These are phyloP conservation scores for Eretmochelys imbricata DNA, from an alignment of 2,113 vertebrate species.

Conservation along the genomic window DNA sequence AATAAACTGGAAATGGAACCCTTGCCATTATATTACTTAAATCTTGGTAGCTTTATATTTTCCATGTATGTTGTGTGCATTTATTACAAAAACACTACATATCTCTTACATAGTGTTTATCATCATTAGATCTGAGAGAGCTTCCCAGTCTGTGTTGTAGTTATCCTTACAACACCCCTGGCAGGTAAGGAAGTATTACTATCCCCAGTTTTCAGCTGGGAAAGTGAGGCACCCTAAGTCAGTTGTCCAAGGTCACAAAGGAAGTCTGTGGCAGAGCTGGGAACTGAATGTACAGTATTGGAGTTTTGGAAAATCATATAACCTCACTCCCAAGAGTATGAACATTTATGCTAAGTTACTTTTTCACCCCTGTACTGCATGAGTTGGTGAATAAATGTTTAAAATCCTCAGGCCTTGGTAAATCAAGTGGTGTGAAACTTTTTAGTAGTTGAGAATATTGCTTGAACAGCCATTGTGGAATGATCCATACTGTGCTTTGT, in stretches of 20 bases:
- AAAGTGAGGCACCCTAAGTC: too few relatives aligned
- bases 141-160: too few relatives aligned
- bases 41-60: too few relatives aligned
- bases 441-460: background rate
- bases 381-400: background rate
- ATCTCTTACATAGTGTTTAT: too few relatives aligned
- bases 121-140: too few relatives aligned
- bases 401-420: background rate
- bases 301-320: background rate
- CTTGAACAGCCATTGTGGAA: background rate
- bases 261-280: background rate
- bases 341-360: background rate
- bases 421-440: background rate
- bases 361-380: background rate
- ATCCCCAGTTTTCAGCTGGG: too few relatives aligned
- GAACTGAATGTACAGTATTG: background rate
- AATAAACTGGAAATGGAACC: too few relatives aligned
- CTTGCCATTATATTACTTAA: too few relatives aligned
- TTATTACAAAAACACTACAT: too few relatives aligned
- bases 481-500: background rate
- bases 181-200: too few relatives aligned
- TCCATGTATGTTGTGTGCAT: too few relatives aligned
- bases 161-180: too few relatives aligned
- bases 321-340: background rate
- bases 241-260: background rate